These are phyloP conservation scores for Spatulosminthurus flaviceps DNA, from an alignment of 2,888 invertebrate genomes.

Conservation along the genomic window DNA sequence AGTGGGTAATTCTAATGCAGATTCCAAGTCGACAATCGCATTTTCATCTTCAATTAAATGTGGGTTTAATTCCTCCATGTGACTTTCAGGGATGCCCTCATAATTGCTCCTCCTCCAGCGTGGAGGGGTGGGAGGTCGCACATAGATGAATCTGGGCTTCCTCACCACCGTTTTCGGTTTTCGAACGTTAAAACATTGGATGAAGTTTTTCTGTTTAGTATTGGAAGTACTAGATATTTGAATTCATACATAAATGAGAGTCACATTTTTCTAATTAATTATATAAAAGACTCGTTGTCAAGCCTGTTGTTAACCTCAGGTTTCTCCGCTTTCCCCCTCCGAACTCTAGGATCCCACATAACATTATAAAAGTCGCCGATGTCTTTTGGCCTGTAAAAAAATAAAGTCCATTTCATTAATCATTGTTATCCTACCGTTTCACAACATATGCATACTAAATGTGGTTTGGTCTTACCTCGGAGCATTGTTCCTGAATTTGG, in stretches of 20 bases:
- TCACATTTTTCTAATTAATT: not conserved
- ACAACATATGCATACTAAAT: not conserved
- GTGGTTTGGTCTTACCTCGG: conserved; percentile 38
- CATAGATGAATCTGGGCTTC: not conserved
- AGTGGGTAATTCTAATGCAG: conserved; percentile 25
- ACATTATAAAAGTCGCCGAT: conserved; percentile 47
- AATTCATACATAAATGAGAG: not conserved
- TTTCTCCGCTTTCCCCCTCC: conserved; percentile 35
- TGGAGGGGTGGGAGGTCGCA: conserved; percentile 28
- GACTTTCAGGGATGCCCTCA: conserved; percentile 22
- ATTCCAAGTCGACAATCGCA: conserved; percentile 8
- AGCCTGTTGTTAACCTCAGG: not conserved
- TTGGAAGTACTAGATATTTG: not conserved
- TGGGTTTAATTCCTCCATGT: conserved; percentile 34
- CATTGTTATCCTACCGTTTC: not conserved
- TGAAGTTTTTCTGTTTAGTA: conserved; percentile 38
- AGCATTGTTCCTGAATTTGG: conserved; percentile 48
- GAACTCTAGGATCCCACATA: conserved; percentile 52
- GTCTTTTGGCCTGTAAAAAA: conserved; percentile 29
- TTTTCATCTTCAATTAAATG: conserved; percentile 31
- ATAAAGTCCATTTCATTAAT: not conserved
- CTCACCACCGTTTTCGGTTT: conserved; percentile 35
- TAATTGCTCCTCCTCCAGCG: not conserved
- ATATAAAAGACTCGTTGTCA: too few relatives aligned
- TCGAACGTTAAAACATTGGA: conserved; percentile 46